These are phyloP conservation scores for Rhyacophila brunnea DNA, from an alignment of 1,140 invertebrate genomes.

Conservation along the genomic window DNA sequence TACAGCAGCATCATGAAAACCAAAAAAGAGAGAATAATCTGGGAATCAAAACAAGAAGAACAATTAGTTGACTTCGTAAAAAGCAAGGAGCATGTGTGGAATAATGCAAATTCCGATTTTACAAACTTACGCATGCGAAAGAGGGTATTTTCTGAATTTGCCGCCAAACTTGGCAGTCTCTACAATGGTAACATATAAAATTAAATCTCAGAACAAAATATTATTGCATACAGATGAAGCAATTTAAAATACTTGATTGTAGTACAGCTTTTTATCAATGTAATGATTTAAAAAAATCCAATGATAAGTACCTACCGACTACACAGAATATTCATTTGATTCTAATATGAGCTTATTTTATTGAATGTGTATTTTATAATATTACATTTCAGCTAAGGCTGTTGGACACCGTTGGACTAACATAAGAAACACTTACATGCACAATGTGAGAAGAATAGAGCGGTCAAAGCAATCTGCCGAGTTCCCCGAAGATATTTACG, in stretches of 20 bases:
- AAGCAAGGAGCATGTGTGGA: slow-evolving; percentile 17
- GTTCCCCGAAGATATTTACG: slow-evolving; percentile 17
- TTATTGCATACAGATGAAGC: neutral
- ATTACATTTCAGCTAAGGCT: slow-evolving; percentile 18
- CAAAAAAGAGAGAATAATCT: slow-evolving; percentile 10
- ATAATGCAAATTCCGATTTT: slow-evolving; percentile 17
- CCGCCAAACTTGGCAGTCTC: slow-evolving; percentile 11
- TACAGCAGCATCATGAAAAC: neutral
- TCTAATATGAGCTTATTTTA: neutral
- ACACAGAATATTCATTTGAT: neutral
- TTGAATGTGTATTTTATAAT: neutral
- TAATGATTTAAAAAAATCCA: neutral
- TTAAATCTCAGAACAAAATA: neutral
- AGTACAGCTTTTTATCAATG: neutral
- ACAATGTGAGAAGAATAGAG: slow-evolving; percentile 22
- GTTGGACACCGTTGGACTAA: slow-evolving; percentile 24
- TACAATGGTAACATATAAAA: slow-evolving; percentile 7
- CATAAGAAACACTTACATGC: slow-evolving; percentile 22
- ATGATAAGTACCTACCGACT: neutral
- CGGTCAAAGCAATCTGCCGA: slow-evolving; percentile 7
- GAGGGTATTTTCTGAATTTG: slow-evolving; percentile 12
- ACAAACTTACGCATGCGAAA: slow-evolving; percentile 17
- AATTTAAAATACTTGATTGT: neutral
- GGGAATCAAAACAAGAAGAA: slow-evolving; percentile 15
- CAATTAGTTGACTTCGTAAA: slow-evolving; percentile 18